Conservation (phyloP, 37 sponge, comb jelly and placozoan genomes). For the Diacarnus erythraeanus region DNA sequence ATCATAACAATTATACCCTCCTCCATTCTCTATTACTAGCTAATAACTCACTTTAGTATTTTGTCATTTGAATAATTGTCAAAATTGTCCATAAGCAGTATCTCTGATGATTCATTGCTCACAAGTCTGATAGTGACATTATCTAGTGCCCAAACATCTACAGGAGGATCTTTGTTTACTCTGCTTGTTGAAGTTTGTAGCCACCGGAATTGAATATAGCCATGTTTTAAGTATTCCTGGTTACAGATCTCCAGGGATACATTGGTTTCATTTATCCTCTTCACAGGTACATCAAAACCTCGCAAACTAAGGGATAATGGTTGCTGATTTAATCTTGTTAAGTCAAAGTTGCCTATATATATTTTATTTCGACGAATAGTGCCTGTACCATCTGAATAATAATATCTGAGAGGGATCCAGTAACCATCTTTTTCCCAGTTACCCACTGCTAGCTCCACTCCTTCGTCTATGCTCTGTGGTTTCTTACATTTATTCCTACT, state of each 20-base stretch:
- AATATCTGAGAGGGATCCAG: slow-evolving; percentile 3
- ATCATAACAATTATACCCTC: no score
- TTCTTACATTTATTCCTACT: neutral
- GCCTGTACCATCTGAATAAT: neutral
- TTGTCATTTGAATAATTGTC: no score
- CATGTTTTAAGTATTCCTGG: neutral
- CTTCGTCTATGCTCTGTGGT: neutral
- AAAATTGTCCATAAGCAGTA: neutral
- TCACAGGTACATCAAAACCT: neutral
- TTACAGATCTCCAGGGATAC: neutral
- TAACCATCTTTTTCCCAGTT: neutral
- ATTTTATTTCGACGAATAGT: neutral
- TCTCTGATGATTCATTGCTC: neutral
- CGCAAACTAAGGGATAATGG: neutral
- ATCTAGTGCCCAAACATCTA: slow-evolving; percentile 1
- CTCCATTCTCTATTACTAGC: neutral
- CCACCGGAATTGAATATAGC: neutral
- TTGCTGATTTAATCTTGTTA: no score
- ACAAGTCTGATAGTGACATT: neutral
- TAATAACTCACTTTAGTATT: no score
- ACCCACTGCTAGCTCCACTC: neutral
- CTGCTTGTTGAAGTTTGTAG: neutral
- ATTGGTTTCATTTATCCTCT: neutral
- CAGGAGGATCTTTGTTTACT: neutral
- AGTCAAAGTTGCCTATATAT: neutral